These are phyloP conservation scores for Chaenocephalus aceratus DNA, from an alignment of 2,113 vertebrate species.

Conservation along the genomic window DNA sequence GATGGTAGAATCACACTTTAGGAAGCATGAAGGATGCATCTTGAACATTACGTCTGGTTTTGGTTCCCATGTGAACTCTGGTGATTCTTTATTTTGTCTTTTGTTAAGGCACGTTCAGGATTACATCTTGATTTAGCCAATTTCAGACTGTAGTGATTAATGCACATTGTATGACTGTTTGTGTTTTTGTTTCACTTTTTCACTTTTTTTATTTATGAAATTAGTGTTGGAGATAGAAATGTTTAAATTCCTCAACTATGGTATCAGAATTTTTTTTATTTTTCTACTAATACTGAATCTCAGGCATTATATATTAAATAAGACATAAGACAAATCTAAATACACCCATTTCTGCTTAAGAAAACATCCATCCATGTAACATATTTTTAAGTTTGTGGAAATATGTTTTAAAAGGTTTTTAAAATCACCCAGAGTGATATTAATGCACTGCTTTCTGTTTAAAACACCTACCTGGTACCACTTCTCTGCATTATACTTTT, in stretches of 20 bases:
- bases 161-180: neutral
- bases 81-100: neutral
- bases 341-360: neutral
- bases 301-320: neutral
- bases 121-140: neutral
- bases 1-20: slow-evolving; percentile 48
- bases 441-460: neutral
- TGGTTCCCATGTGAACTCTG: neutral
- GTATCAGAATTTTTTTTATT: too few species aligned
- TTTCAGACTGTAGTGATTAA: neutral
- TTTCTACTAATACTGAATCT: neutral
- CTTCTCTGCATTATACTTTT: neutral
- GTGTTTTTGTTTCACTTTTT: neutral
- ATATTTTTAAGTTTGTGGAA: too few species aligned
- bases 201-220: neutral
- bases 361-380: neutral
- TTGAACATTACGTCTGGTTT: neutral
- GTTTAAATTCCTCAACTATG: neutral
- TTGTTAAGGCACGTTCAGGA: too few species aligned
- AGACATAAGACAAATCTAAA: neutral
- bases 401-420: neutral
- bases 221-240: neutral
- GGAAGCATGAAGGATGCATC: neutral
- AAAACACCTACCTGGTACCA: neutral
- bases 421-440: neutral